A percentile compares a stretch with the other conserved stretches of the same genome.
Conservation (phyloP, 2,888 invertebrate species). For the Noctua pronuba region DNA sequence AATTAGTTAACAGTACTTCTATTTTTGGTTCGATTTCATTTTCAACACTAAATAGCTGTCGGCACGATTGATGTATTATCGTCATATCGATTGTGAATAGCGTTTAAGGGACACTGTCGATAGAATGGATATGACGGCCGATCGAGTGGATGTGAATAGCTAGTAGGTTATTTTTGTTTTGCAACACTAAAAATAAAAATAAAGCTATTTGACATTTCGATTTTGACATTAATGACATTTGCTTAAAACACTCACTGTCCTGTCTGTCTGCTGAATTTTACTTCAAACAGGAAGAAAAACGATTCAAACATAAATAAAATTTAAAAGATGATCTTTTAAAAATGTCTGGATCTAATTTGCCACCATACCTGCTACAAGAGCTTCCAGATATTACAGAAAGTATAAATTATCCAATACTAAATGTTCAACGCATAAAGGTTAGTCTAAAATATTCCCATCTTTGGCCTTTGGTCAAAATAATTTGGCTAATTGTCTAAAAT, state of each 20-base stretch:
- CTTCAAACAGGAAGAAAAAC: slow-evolving; percentile 19
- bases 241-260: slow-evolving; percentile 10
- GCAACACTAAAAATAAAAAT: background rate
- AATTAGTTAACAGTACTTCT: too few species aligned
- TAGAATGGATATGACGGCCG: too few species aligned
- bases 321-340: slow-evolving; percentile 70
- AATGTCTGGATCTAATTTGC: slow-evolving; percentile 81
- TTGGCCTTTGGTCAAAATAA: slow-evolving; percentile 76
- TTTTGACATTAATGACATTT: slow-evolving; percentile 31
- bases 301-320: slow-evolving; percentile 37
- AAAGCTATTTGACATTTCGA: background rate
- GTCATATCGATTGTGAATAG: too few species aligned
- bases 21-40: too few species aligned
- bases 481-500: slow-evolving; percentile 33
- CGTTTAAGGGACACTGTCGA: too few species aligned
- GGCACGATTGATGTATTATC: too few species aligned
- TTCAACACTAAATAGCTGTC: too few species aligned
- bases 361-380: slow-evolving; percentile 89
- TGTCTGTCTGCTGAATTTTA: slow-evolving; percentile 1
- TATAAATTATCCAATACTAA: slow-evolving; percentile 91
- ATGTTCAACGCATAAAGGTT: slow-evolving; percentile 94
- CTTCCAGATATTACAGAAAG: slow-evolving; percentile 90
- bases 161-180: background rate
- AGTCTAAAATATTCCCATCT: slow-evolving; percentile 68
- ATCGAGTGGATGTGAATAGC: too few species aligned